These are phyloP conservation scores for Galbula dea DNA, from an alignment of 2,113 vertebrate species.

Conservation along the genomic window DNA sequence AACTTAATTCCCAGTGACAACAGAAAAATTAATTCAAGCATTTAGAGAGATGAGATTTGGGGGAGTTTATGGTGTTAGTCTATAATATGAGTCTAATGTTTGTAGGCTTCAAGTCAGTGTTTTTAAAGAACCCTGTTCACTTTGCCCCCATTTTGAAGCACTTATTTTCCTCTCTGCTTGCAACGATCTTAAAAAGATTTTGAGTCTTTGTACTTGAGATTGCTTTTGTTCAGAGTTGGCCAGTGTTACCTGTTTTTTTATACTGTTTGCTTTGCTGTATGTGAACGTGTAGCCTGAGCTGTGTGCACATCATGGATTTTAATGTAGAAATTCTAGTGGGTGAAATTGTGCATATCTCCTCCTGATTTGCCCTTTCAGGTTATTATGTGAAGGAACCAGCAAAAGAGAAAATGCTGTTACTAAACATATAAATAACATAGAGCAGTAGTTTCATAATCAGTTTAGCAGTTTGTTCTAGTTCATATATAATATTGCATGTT, in stretches of 20 bases:
- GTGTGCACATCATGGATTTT: neutral
- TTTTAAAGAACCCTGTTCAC: slow-evolving; percentile 2
- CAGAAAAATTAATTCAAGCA: slow-evolving; percentile 2
- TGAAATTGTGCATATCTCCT: slow-evolving; percentile 32
- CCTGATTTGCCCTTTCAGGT: neutral
- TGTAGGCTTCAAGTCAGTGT: neutral
- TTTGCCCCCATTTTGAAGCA: slow-evolving; percentile 22
- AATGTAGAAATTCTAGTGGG: neutral
- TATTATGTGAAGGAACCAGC: neutral
- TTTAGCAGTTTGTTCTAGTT: slow-evolving; percentile 26
- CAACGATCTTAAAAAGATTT: slow-evolving; percentile 41
- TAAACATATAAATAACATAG: slow-evolving; percentile 17
- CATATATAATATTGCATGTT: neutral
- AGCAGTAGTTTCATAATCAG: slow-evolving; percentile 13
- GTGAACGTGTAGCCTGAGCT: neutral
- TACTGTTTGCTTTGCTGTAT: slow-evolving; percentile 13
- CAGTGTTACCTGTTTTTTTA: slow-evolving; percentile 14
- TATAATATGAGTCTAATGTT: neutral
- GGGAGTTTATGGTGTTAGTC: neutral
- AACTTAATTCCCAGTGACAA: slow-evolving; percentile 7
- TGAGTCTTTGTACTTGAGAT: slow-evolving; percentile 30
- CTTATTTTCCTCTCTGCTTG: slow-evolving; percentile 42
- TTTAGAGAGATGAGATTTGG: neutral
- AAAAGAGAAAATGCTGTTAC: slow-evolving; percentile 25
- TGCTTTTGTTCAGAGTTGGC: slow-evolving; percentile 54